Percentiles rank a stretch among this genome's conserved stretches.
phyloP scores from a whole-genome alignment of 2,113 vertebrate species.

The Amphilophus citrinellus region DNA sequence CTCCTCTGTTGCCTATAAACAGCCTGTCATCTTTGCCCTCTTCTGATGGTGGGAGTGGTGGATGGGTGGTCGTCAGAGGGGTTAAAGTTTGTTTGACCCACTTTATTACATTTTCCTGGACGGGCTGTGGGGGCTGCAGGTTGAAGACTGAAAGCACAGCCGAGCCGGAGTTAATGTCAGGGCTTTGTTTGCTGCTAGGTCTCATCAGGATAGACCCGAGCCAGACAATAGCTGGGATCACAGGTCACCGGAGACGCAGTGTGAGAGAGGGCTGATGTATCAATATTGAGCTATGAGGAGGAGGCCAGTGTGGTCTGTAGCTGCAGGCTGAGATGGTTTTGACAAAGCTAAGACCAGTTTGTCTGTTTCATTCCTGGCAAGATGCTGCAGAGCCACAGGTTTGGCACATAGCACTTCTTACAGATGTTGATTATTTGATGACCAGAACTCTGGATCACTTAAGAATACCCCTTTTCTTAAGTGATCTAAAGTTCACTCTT shows the following conservation, averaged over 20 bases:
- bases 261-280: slow-evolving; percentile 67
- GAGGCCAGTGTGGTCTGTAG: slow-evolving; percentile 29
- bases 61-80: slow-evolving; percentile 15
- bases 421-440: background rate
- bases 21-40: slow-evolving; percentile 11
- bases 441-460: background rate
- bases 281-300: slow-evolving; percentile 46
- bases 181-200: slow-evolving; percentile 61
- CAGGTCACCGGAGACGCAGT: slow-evolving; percentile 56
- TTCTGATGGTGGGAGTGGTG: background rate
- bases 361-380: slow-evolving; percentile 20
- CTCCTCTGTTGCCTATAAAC: slow-evolving; percentile 14
- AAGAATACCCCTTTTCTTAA: background rate
- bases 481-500: too few relatives aligned
- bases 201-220: slow-evolving; percentile 28
- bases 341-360: slow-evolving; percentile 33
- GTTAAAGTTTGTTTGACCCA: slow-evolving; percentile 56
- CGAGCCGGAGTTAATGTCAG: slow-evolving; percentile 64
- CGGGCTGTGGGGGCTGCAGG: slow-evolving; percentile 40
- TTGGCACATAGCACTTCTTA: background rate
- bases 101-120: slow-evolving; percentile 40
- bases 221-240: slow-evolving; percentile 67
- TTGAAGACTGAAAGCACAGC: slow-evolving; percentile 33
- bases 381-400: background rate
- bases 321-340: slow-evolving; percentile 23